Base-by-base conservation (phyloP, 1,140 invertebrate genomes). In the Papilio aristodemus region DNA sequence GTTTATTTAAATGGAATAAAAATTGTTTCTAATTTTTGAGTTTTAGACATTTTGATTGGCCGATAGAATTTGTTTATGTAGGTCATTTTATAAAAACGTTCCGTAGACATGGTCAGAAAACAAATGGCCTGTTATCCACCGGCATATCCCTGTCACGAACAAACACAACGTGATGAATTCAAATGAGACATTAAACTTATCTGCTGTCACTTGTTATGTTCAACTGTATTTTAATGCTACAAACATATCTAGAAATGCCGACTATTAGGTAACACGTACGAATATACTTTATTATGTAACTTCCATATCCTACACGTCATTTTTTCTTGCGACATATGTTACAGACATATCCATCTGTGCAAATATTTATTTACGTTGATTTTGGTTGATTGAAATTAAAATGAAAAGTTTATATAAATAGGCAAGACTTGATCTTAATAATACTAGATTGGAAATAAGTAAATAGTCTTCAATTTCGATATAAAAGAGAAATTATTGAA, bases 41-140 rank as follows among this genome's bases (percentile, higher is more conserved):
- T 13, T 54, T 4, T 2, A 54, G 46, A 54, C 46, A 22, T 32
- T 32, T 32, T 32, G 27, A 3, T 43, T 43, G 19, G 46, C 46
- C 43, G 17, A 46, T 54, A 54, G 19, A 19, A 25, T 22, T 5
- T 54, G 46, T 54, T 54, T 54, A 54, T 62, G 37, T 62, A 62
- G 59, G 59, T 19, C 59, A 62, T 62, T 62, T 62, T 32, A 62
- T 62, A 19, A 37, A 37, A 22, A 37, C 36, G 59, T 62, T 38
- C 36, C 46, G 19, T 22, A 54, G 36, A 39, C 32, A 59, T 59
- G 32, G 14, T 37, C 11, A 54, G 46, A 22, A 54, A 54, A 54
- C 17, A 62, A 62, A 62, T 4, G 59, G 36, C 36, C 17, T 13
- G 19, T 54, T 54, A 54, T 54, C 46, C 46, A 25, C 17, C 22